Conservation (phyloP, 1,140 invertebrate species). For the Onthophagus taurus region DNA sequence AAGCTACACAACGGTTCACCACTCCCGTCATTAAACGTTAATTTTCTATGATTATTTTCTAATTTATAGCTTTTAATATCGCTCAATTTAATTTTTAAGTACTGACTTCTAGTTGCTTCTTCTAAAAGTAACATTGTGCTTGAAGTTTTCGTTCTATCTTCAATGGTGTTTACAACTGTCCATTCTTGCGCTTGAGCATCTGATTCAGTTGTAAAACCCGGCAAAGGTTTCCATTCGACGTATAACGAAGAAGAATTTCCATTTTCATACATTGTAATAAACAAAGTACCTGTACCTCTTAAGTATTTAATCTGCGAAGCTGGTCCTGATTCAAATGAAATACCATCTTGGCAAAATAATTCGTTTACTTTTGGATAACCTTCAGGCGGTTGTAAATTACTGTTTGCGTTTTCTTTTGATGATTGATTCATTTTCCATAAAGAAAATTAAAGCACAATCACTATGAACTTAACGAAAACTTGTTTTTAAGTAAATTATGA, state of each 20-base stretch:
- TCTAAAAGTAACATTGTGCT: constrained; percentile 41
- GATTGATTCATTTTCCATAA: too few relatives aligned
- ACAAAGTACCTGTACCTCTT: constrained; percentile 50
- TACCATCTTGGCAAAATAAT: constrained; percentile 53
- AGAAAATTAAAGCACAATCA: too few relatives aligned
- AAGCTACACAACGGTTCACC: constrained; percentile 66
- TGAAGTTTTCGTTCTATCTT: constrained; percentile 42
- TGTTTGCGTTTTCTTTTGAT: too few relatives aligned
- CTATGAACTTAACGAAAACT: too few relatives aligned
- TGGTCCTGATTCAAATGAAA: constrained; percentile 46
- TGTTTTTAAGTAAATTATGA: too few relatives aligned
- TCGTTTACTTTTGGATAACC: constrained; percentile 33
- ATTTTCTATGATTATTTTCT: constrained; percentile 54
- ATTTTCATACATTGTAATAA: constrained; percentile 45
- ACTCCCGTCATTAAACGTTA: constrained; percentile 63
- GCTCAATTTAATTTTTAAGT: constrained; percentile 53
- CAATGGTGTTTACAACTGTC: constrained; percentile 67
- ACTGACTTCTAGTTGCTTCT: constrained; percentile 32
- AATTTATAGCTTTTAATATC: constrained; percentile 59
- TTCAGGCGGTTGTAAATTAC: too few relatives aligned
- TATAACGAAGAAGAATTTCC: constrained; percentile 43
- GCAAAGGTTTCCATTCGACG: constrained; percentile 72
- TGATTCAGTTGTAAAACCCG: constrained; percentile 60
- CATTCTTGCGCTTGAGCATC: constrained; percentile 72
- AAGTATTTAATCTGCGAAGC: constrained; percentile 46